Evolutionary conservation across 2,113 vertebrate species (phyloP).

Genomic region (Cyrtonyx montezumae): DNA sequence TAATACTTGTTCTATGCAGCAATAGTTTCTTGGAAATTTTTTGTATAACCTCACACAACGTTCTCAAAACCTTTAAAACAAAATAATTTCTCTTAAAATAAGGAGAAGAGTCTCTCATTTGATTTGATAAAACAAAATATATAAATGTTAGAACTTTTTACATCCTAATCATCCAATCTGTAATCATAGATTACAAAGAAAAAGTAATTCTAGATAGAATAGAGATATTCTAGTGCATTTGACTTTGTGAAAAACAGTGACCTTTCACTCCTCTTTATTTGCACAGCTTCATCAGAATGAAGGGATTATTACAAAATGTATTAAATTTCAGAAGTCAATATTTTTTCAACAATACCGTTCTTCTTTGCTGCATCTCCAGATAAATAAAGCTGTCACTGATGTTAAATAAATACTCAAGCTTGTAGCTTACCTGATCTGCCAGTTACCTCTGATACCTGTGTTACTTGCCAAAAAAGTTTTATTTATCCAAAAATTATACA

Average conservation of each 20-base stretch:
- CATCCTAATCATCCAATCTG: not conserved
- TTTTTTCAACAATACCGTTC: not conserved
- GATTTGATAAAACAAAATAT: not conserved
- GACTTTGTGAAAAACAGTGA: not conserved
- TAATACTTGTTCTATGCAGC: not conserved
- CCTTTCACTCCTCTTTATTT: not conserved
- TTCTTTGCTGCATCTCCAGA: not conserved
- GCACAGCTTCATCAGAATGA: not conserved
- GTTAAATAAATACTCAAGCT: not conserved
- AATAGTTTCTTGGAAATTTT: not conserved
- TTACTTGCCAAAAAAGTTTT: slow-evolving; percentile 11
- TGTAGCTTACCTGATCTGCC: not conserved
- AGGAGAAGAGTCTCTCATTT: not conserved
- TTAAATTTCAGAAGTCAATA: not conserved
- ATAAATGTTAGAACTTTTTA: not conserved
- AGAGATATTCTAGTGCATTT: not conserved
- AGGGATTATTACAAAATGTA: not conserved
- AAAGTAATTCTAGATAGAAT: not conserved
- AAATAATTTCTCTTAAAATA: not conserved
- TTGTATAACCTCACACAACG: not conserved
- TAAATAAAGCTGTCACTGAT: not conserved
- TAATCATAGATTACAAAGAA: not conserved
- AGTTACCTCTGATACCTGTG: not conserved
- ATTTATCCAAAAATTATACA: not conserved
- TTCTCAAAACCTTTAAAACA: not conserved